Conservation (phyloP, 30 jellyfish, hydroid and myxozoan species). For the Nemopilema nomurai region DNA sequence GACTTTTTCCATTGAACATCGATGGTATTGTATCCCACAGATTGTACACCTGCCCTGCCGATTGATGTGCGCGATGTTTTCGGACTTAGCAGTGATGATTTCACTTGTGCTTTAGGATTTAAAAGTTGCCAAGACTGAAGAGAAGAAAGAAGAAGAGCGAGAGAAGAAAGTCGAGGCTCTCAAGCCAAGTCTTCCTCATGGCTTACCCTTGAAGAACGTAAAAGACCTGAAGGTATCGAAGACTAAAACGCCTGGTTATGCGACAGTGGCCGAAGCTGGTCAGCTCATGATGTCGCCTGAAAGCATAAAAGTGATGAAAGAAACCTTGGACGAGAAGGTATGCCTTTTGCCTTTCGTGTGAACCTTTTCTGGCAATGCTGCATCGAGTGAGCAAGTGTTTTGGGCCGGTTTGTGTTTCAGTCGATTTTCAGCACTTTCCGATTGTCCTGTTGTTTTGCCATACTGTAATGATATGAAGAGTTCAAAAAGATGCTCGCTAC, state of each 20-base stretch:
- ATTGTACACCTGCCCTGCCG: too few species aligned
- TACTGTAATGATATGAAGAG: too few species aligned
- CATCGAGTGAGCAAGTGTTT: background rate
- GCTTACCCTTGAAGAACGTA: constrained; percentile 8
- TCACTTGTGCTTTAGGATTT: constrained; percentile 19
- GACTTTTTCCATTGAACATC: too few species aligned
- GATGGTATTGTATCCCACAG: too few species aligned
- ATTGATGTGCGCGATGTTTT: too few species aligned
- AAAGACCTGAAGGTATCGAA: background rate
- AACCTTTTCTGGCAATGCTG: background rate
- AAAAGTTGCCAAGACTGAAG: constrained; percentile 29
- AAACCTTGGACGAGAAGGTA: constrained; percentile 51
- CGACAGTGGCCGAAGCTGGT: constrained; percentile 32
- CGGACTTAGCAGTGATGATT: background rate
- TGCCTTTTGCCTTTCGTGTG: background rate
- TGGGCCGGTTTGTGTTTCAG: background rate
- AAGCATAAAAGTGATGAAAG: constrained; percentile 27
- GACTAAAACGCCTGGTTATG: constrained; percentile 8
- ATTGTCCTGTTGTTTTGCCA: too few species aligned
- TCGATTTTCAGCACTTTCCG: too few species aligned
- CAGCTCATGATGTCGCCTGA: constrained; percentile 48
- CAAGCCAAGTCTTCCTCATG: constrained; percentile 20
- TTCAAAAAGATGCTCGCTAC: too few species aligned
- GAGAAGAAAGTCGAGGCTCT: background rate
- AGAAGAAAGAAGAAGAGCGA: constrained; percentile 29